These are phyloP conservation scores for Onychomys leucogaster DNA, from an alignment of 2,797 vertebrate genomes.

Conservation along the genomic window DNA sequence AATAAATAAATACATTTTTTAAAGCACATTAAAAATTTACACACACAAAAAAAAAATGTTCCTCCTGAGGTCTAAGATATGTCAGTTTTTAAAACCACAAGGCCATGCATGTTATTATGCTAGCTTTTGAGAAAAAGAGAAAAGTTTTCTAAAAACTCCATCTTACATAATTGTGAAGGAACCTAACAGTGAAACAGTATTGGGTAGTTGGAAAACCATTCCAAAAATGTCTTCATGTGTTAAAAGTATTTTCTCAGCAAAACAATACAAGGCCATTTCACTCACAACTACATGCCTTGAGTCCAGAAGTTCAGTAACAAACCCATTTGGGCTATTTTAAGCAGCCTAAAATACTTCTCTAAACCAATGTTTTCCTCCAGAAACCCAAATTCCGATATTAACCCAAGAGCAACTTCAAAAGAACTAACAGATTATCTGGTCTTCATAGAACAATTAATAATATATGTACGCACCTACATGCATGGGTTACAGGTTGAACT, in stretches of 20 bases:
- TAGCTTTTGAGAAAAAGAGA: constrained; percentile 52
- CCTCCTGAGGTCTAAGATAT: background rate
- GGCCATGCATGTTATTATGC: constrained; percentile 23
- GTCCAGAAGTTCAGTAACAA: constrained; percentile 38
- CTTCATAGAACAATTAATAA: constrained; percentile 22
- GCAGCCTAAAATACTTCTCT: constrained; percentile 28
- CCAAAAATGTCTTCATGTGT: constrained; percentile 1
- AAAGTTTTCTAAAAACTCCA: constrained; percentile 3
- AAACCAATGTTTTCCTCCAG: constrained; percentile 36
- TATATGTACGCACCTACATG: background rate
- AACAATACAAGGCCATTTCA: constrained; percentile 49
- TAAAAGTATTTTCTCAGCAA: constrained; percentile 59
- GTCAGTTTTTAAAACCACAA: background rate
- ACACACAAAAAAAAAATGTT: background rate
- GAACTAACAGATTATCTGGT: background rate
- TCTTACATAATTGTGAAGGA: constrained; percentile 45
- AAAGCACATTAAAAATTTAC: background rate
- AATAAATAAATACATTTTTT: no score
- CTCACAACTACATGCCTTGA: background rate
- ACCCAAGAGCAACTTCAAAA: background rate
- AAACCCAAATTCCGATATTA: constrained; percentile 46
- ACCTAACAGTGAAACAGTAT: constrained; percentile 41
- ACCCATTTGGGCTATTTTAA: background rate
- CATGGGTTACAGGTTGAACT: background rate
- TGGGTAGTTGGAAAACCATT: constrained; percentile 32